These are phyloP conservation scores for Rhizomys pruinosus DNA, from an alignment of 2,113 vertebrate genomes.

Conservation along the genomic window DNA sequence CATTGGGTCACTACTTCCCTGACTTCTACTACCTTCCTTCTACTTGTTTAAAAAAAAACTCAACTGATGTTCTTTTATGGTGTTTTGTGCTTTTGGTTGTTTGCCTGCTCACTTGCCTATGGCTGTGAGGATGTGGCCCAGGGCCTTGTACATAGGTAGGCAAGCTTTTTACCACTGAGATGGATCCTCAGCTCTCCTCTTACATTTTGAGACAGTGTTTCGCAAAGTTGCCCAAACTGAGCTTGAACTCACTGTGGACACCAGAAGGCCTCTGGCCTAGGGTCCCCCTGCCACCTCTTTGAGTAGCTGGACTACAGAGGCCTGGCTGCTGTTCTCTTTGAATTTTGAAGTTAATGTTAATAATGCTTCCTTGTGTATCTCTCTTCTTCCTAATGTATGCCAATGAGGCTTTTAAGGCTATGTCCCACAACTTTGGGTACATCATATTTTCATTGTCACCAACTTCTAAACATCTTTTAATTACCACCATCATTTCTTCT, in stretches of 20 bases:
- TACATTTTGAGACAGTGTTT: not conserved
- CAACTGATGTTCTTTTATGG: not conserved
- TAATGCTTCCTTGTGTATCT: not conserved
- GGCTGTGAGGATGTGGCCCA: too few relatives aligned
- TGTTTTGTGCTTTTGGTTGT: not conserved
- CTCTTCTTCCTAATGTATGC: not conserved
- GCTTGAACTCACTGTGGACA: not conserved
- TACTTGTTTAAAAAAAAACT: not conserved
- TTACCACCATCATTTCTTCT: conserved; percentile 4
- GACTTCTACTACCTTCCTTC: conserved; percentile 41
- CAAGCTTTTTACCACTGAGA: not conserved
- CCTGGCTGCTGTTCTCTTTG: not conserved
- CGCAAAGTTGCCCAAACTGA: not conserved
- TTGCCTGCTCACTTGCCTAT: too few relatives aligned
- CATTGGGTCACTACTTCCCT: not conserved
- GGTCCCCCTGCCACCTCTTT: not conserved
- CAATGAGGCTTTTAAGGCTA: not conserved
- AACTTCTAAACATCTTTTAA: conserved; percentile 7
- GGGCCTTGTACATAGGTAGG: too few relatives aligned
- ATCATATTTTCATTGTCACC: not conserved
- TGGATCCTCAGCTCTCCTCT: not conserved
- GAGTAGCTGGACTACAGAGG: not conserved
- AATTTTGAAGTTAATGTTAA: conserved; percentile 32
- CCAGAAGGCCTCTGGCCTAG: not conserved
- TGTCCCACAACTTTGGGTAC: not conserved